Percentiles rank a stretch among this genome's conserved stretches.
These are phyloP conservation scores for Melanerpes aurifrons DNA, from an alignment of 2,113 vertebrate species.

Conservation along the genomic window DNA sequence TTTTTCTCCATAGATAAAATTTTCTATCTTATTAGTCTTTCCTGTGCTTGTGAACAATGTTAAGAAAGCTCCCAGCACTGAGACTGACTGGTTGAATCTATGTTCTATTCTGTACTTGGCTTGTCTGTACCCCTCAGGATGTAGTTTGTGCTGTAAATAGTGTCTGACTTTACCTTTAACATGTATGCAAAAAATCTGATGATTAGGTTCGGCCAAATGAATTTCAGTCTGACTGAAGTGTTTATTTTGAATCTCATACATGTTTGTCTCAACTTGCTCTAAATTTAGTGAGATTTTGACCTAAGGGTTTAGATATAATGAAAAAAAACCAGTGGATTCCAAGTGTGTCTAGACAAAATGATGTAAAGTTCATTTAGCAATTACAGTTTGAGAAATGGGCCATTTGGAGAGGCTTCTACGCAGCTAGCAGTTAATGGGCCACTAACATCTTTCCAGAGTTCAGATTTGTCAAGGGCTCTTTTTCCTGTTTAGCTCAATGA, in stretches of 20 bases:
- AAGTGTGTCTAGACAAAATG: not conserved
- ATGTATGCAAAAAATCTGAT: not conserved
- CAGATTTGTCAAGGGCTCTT: not conserved
- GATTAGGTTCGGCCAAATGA: not conserved
- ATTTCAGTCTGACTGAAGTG: not conserved
- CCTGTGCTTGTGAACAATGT: not conserved
- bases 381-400: not conserved
- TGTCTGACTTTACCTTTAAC: not conserved
- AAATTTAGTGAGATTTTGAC: not conserved
- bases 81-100: not conserved
- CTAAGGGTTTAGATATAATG: not conserved
- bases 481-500: not conserved
- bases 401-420: not conserved
- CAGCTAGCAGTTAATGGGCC: not conserved
- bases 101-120: not conserved
- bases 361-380: not conserved
- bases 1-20: not conserved
- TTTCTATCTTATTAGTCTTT: not conserved
- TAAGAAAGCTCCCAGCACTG: not conserved
- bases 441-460: not conserved
- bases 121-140: not conserved
- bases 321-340: not conserved
- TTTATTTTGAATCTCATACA: not conserved
- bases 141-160: not conserved
- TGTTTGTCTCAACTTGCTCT: not conserved